Base-by-base conservation (phyloP, 2,888 invertebrate species). In the Carcina quercana region DNA sequence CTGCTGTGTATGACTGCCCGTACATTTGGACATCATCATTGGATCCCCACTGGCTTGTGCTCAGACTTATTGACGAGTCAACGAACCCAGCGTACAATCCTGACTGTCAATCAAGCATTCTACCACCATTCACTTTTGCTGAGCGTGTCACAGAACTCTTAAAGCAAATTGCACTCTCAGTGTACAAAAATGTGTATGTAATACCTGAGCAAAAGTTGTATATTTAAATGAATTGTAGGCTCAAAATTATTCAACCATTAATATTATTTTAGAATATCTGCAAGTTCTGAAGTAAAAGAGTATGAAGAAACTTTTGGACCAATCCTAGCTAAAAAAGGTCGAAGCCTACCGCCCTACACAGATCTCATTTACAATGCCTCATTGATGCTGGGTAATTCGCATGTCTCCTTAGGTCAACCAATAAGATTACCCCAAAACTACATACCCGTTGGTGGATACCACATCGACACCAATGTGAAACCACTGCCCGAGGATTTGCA, bases 401-500 rank as follows among this genome's bases (percentile, higher is more conserved):
- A 61, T 17, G 30, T 49, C 0, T 43, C 49, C 2, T n/a, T 47
- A 2, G 55, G 59, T 1, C 39, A 37, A 4, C 26, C 45, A 1
- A 32, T 43, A 1, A 30, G 45, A 4, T 21, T 64, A 7, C 62
- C 61, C 1, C 53, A 47, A 11, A 59, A 48, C 30, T 58, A 50
- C 28, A 52, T 46, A 27, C 28, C 42, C 1, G 41, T 62, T 22
- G 52, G 49, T 7, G 62, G 63, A 3, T 60, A 55, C 17, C 56
- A 64, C 20, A 56, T 64, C 8, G 40, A 50, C 2, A 21, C 43
- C 5, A 30, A 45, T 2, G 28, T 47, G 3, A 40, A 47, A 15
- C 53, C 59, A 1, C 42, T 63, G 26, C 53, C 60, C 7, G 27
- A 48, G 78, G 65, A 75, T 14, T 47, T 85, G 1, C 58, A 80